A percentile compares a stretch with the other conserved stretches of the same genome.
phyloP scores from a whole-genome alignment of 2,113 vertebrate genomes.

The Brachionichthys hirsutus region DNA sequence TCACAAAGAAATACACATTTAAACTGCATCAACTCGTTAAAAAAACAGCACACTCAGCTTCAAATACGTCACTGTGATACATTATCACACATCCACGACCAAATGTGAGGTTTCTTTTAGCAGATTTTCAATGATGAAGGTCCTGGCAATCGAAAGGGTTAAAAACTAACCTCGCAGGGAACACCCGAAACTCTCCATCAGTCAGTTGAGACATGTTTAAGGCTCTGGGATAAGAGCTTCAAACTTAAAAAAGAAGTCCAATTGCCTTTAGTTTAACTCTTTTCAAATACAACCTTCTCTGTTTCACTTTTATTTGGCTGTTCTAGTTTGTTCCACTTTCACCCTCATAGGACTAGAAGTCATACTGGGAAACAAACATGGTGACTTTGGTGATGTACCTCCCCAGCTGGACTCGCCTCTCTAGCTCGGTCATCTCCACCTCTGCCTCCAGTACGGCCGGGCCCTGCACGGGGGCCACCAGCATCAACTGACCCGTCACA shows the following conservation, averaged over 20 bases:
- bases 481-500: conserved; percentile 83
- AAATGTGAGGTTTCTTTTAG: too few relatives aligned
- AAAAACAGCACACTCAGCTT: neutral
- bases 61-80: neutral
- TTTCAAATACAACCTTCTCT: too few relatives aligned
- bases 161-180: too few relatives aligned
- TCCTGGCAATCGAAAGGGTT: too few relatives aligned
- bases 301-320: neutral
- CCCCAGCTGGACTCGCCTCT: conserved; percentile 77
- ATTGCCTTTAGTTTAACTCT: too few relatives aligned
- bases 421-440: conserved; percentile 87
- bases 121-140: too few relatives aligned
- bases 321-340: neutral
- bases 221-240: too few relatives aligned
- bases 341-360: conserved; percentile 75
- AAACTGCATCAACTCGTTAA: neutral
- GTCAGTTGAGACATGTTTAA: too few relatives aligned
- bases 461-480: conserved; percentile 77
- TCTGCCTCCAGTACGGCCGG: conserved; percentile 81
- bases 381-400: conserved; percentile 86
- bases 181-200: too few relatives aligned
- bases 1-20: conserved; percentile 2
- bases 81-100: conserved; percentile 9
- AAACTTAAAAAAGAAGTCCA: too few relatives aligned
- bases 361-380: conserved; percentile 82